phyloP scores from a whole-genome alignment of 1,140 invertebrate genomes.

The Trachymyrmex septentrionalis region DNA sequence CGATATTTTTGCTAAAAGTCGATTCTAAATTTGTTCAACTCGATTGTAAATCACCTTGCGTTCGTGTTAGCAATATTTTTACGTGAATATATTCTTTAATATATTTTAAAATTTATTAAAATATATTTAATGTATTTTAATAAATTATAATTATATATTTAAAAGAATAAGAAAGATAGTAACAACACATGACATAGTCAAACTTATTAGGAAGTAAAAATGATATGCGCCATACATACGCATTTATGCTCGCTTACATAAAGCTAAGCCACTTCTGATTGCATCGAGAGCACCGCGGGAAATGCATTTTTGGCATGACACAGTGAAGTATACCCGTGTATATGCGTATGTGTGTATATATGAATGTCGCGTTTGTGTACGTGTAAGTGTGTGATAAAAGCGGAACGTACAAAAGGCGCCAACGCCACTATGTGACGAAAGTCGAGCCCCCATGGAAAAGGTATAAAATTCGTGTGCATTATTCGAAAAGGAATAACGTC shows the following conservation, averaged over 20 bases:
- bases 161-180: constrained; percentile 2
- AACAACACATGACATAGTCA: not conserved
- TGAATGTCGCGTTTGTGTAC: constrained; percentile 26
- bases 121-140: too few species aligned
- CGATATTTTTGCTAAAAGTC: not conserved
- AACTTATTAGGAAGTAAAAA: constrained; percentile 12
- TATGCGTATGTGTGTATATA: not conserved
- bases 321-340: not conserved
- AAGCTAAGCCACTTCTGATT: constrained; percentile 52
- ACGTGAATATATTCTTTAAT: not conserved
- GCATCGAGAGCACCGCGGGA: constrained; percentile 9
- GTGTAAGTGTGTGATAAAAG: constrained; percentile 59
- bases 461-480: constrained; percentile 77
- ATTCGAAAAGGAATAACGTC: constrained; percentile 43
- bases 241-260: constrained; percentile 40
- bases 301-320: constrained; percentile 54
- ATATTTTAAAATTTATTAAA: too few species aligned
- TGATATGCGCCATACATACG: constrained; percentile 4
- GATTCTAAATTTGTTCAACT: not conserved
- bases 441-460: constrained; percentile 79
- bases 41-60: not conserved
- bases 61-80: not conserved
- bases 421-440: constrained; percentile 68
- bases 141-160: too few species aligned
- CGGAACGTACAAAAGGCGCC: constrained; percentile 62